phyloP scores from a whole-genome alignment of 2,113 vertebrate genomes.

The Zapornia atra region DNA sequence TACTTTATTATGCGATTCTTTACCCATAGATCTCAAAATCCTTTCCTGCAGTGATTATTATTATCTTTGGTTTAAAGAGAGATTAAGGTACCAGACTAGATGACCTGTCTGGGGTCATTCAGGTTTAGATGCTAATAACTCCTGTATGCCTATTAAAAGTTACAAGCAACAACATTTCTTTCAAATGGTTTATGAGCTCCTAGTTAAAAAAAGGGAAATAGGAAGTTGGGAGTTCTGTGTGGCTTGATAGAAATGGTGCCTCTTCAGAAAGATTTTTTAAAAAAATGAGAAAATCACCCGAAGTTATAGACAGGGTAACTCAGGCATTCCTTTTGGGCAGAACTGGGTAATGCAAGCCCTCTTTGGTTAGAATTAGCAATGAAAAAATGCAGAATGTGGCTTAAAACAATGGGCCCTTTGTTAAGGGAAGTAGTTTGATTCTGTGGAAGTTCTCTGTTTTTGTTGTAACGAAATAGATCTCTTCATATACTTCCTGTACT shows the following conservation, averaged over 20 bases:
- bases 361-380: not conserved
- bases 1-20: not conserved
- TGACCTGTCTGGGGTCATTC: not conserved
- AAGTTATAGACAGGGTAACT: not conserved
- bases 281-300: not conserved
- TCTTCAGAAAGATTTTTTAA: not conserved
- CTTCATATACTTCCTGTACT: not conserved
- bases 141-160: not conserved
- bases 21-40: not conserved
- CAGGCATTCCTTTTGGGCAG: not conserved
- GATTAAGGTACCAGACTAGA: not conserved
- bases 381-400: not conserved
- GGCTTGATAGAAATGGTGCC: not conserved
- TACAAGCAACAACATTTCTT: not conserved
- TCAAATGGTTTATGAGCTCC: not conserved
- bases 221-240: not conserved
- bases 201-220: not conserved
- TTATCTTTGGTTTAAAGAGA: not conserved
- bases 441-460: not conserved
- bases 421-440: not conserved
- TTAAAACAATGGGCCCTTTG: not conserved
- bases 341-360: not conserved
- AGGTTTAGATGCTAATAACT: not conserved
- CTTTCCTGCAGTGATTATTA: not conserved
- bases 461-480: not conserved